phyloP scores from a whole-genome alignment of 1,140 invertebrate species.

The Paraescarpia echinospica region DNA sequence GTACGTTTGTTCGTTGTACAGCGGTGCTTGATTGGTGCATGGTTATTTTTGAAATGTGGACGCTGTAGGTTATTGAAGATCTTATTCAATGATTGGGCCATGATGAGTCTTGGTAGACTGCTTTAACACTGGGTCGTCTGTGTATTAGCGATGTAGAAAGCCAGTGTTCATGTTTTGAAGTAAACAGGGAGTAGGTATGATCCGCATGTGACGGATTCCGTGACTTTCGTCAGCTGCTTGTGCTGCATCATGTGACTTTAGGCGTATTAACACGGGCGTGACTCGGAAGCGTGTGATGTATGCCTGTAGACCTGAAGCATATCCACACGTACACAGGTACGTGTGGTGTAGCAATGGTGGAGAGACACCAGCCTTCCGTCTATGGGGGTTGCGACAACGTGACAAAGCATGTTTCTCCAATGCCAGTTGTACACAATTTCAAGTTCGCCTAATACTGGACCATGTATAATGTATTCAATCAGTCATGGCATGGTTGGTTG shows the following conservation, averaged over 20 bases:
- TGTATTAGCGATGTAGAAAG: neutral
- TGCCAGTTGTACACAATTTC: neutral
- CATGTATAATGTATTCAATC: neutral
- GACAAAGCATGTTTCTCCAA: neutral
- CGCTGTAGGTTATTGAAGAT: neutral
- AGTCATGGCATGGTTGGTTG: neutral
- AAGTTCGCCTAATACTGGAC: neutral
- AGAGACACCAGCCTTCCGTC: neutral
- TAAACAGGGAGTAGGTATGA: neutral
- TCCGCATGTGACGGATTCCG: neutral
- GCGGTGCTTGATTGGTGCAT: neutral
- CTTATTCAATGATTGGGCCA: neutral
- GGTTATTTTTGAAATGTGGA: neutral
- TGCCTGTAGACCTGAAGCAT: neutral
- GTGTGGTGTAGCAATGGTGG: neutral
- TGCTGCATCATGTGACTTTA: neutral
- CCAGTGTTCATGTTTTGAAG: neutral
- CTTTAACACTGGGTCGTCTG: neutral
- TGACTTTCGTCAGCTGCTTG: neutral
- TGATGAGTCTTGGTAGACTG: neutral
- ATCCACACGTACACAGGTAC: neutral
- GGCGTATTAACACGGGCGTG: neutral
- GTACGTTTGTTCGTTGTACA: neutral
- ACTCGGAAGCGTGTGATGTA: neutral
- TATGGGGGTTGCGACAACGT: neutral